These are phyloP conservation scores for Acanthaster planci DNA, from an alignment of 35 echinoderm and acorn worm genomes.

Conservation along the genomic window DNA sequence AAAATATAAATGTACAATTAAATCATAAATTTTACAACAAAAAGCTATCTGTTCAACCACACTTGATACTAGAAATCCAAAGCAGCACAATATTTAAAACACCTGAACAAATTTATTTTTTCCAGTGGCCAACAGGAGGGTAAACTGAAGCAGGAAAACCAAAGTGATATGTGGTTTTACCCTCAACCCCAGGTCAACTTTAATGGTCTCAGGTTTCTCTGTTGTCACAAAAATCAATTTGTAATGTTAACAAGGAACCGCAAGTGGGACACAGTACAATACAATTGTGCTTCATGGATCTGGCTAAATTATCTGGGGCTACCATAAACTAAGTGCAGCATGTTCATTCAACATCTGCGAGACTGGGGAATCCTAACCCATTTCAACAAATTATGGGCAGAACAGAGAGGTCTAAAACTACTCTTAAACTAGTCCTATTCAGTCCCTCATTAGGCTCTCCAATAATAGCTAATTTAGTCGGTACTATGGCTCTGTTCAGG, in stretches of 20 bases:
- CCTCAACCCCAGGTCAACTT: constrained; percentile 16
- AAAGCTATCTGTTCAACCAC: too few species aligned
- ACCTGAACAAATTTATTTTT: not conserved
- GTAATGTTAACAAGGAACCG: not conserved
- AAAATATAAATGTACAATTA: too few species aligned
- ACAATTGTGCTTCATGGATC: not conserved
- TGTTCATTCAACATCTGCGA: not conserved
- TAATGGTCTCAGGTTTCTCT: constrained; percentile 1
- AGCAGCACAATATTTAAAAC: not conserved
- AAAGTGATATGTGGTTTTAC: not conserved
- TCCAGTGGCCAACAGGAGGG: not conserved
- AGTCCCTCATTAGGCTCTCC: too few species aligned
- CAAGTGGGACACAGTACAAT: not conserved
- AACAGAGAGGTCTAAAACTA: too few species aligned
- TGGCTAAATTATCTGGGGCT: not conserved
- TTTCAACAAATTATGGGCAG: too few species aligned
- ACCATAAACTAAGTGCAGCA: not conserved
- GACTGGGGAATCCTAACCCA: too few species aligned
- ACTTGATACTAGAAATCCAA: too few species aligned
- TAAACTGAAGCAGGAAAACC: constrained; percentile 2
- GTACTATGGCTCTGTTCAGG: too few species aligned
- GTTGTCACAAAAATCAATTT: not conserved
- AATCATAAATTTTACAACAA: too few species aligned
- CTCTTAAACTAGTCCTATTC: too few species aligned
- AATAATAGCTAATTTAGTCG: too few species aligned